Conservation (phyloP, 1,140 invertebrate species). For the Tetranychus cinnabarinus region DNA sequence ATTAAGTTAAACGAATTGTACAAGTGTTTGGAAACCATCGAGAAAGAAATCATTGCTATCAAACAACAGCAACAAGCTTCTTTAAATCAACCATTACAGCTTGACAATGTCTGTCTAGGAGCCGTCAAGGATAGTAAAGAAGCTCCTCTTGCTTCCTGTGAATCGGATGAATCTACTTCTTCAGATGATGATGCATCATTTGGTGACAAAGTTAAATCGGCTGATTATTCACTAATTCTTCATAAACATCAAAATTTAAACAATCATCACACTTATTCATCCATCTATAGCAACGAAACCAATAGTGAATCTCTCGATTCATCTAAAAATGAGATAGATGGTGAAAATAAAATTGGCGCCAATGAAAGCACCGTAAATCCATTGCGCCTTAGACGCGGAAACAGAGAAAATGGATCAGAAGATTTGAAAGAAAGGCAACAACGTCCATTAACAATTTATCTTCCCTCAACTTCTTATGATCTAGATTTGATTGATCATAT, state of each 20-base stretch:
- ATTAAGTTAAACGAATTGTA: conserved; percentile 7
- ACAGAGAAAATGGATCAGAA: too few species aligned
- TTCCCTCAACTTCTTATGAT: conserved; percentile 1
- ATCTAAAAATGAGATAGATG: too few species aligned
- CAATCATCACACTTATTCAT: background rate
- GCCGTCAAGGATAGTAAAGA: too few species aligned
- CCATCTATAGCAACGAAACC: background rate
- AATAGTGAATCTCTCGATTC: background rate
- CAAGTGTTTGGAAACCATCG: background rate
- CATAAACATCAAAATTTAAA: background rate
- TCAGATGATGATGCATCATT: too few species aligned
- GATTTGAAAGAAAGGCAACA: background rate
- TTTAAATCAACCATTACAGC: too few species aligned
- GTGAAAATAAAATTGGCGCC: too few species aligned
- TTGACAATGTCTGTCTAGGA: too few species aligned
- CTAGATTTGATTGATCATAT: conserved; percentile 5
- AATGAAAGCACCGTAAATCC: background rate
- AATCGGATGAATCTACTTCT: too few species aligned
- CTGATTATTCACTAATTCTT: background rate
- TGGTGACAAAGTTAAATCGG: background rate
- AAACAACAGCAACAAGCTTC: too few species aligned
- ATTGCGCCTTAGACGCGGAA: background rate
- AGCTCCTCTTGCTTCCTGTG: too few species aligned
- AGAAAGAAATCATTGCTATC: conserved; percentile 1
- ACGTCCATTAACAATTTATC: conserved; percentile 7